Base-by-base conservation (phyloP, 23 tunicate species). In the Phallusia fumigata region DNA sequence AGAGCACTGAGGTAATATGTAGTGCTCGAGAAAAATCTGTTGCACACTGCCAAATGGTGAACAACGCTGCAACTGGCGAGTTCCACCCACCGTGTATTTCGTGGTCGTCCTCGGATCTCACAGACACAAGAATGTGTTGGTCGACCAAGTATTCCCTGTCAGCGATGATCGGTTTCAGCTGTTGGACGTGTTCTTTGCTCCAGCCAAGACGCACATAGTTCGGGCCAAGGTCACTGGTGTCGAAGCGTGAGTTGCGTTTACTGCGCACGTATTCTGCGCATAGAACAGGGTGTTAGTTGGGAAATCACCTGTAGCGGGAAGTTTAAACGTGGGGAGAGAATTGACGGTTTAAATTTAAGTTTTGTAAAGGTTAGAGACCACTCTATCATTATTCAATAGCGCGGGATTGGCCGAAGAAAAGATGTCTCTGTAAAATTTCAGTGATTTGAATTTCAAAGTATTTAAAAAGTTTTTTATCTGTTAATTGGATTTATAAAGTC, bases 121-220 rank as follows among this genome's bases (percentile, higher is more conserved):
- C 78, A 53, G 84, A 77, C 24, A 93, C 88, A 0, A 93, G 86
- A 10, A 94, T 36, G 75, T 94, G 98, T 80, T 94, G 98, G 74
- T 94, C 98, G n/a, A 89, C 86, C 30, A 94, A 80, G 76, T 79
- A 94, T 58, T 85, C 98, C 6, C 88, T 85, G 52, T 94, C 98
- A 15, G 94, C 82, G 18, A 94, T 89, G 52, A 94, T 94, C 49
- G 98, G 98, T 36, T 86, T 32, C 0, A 94, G 33, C 31, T 65
- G 79, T 49, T 86, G 86, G 5, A 92, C 53, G 52, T 19, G 32
- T 24, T 83, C 87, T 32, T 76, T 79, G 58, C 40, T 64, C 97
- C 97, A 92, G 24, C 19, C 32, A 0, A 92, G 30, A 6, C 91
- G 86, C 19, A 83, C 86, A 35, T 58, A 76, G 72, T 92, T 92